phyloP scores from a whole-genome alignment of 2,797 vertebrate species.

The Chloroceryle amazona region DNA sequence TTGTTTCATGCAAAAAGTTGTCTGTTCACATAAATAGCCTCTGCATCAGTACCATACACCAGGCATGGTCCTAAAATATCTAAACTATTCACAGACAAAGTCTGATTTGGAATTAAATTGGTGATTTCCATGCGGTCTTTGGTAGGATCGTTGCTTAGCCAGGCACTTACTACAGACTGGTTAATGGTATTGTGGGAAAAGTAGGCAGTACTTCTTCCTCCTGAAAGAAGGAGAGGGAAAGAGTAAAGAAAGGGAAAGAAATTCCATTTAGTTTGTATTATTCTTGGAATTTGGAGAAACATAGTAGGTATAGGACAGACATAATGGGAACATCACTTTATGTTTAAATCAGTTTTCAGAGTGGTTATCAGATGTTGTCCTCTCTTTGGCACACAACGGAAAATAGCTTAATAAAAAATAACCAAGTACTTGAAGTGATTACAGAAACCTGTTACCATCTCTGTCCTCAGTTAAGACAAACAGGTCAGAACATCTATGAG shows the following conservation, averaged over 20 bases:
- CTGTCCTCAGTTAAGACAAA: neutral
- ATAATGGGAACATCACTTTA: neutral
- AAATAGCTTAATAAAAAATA: neutral
- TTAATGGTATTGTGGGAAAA: slow-evolving; percentile 86
- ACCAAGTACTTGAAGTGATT: neutral
- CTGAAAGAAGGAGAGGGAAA: slow-evolving; percentile 74
- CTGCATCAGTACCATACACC: slow-evolving; percentile 95
- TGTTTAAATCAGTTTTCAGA: neutral
- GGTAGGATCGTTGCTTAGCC: slow-evolving; percentile 92
- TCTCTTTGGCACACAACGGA: neutral
- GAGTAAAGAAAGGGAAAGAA: neutral
- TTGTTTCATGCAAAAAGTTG: slow-evolving; percentile 79
- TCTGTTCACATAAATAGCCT: slow-evolving; percentile 94
- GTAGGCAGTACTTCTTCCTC: slow-evolving; percentile 88
- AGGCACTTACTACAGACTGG: slow-evolving; percentile 88
- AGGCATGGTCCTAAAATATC: slow-evolving; percentile 94
- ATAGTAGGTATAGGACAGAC: neutral
- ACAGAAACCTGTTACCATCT: neutral
- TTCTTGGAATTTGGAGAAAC: neutral
- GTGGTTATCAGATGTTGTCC: neutral
- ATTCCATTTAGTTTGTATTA: neutral
- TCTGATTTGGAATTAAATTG: slow-evolving; percentile 93
- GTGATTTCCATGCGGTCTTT: slow-evolving; percentile 94
- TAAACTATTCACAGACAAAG: slow-evolving; percentile 94
- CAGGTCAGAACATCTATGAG: neutral